These are phyloP conservation scores for Pocillopora damicornis DNA, from an alignment of 64 coral and sea anemone species.

Conservation along the genomic window DNA sequence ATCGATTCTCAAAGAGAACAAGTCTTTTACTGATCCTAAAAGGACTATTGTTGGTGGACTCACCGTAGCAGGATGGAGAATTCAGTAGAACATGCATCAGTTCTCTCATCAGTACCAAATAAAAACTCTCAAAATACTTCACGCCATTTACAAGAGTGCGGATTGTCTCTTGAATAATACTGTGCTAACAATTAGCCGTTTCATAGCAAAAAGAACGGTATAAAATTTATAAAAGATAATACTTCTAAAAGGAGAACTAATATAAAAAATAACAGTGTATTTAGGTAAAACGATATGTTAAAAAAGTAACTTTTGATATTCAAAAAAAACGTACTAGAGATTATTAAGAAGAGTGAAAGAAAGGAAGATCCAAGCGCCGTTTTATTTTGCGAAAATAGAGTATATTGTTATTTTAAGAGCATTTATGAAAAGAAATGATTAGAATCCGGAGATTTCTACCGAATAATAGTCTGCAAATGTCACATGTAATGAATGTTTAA, in stretches of 20 bases:
- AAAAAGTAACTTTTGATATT: slow-evolving; percentile 50
- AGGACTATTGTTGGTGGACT: neutral
- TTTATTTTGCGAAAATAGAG: slow-evolving; percentile 31
- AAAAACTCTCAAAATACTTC: neutral
- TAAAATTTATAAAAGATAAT: neutral
- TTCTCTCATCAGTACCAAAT: neutral
- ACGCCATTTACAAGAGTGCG: neutral
- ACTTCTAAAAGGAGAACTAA: slow-evolving; percentile 23
- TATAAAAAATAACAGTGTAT: slow-evolving; percentile 27
- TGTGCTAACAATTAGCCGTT: neutral
- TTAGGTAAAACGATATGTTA: slow-evolving; percentile 13
- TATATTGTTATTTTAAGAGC: slow-evolving; percentile 31
- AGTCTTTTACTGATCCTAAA: slow-evolving; percentile 65
- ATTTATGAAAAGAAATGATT: slow-evolving; percentile 19
- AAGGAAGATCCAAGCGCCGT: neutral
- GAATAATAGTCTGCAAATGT: neutral
- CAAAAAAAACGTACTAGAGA: slow-evolving; percentile 3
- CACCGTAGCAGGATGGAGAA: neutral
- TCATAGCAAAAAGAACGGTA: neutral
- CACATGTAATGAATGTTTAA: neutral
- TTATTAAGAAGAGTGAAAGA: neutral
- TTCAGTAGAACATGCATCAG: neutral
- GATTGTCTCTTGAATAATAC: neutral
- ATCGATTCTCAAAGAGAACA: slow-evolving; percentile 71
- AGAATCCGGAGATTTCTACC: neutral